phyloP scores from a whole-genome alignment of 2,888 invertebrate genomes.

The Ceramica pisi region DNA sequence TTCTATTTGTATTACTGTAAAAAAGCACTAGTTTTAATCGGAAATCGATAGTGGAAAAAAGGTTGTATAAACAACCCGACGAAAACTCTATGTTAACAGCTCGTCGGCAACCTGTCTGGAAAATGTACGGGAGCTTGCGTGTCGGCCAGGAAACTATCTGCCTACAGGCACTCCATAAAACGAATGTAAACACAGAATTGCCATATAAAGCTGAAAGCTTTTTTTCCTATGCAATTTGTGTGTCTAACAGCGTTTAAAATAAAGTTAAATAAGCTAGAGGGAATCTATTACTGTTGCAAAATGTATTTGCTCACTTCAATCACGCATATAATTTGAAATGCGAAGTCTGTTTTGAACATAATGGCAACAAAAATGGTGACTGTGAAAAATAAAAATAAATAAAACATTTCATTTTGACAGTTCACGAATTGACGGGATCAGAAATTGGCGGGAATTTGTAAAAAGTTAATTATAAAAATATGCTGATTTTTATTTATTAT shows the following conservation, averaged over 20 bases:
- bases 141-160: slow-evolving; percentile 41
- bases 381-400: not conserved
- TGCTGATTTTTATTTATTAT: not conserved
- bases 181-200: slow-evolving; percentile 56
- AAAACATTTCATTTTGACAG: not conserved
- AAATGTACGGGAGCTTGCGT: slow-evolving; percentile 60
- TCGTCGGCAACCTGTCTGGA: slow-evolving; percentile 59
- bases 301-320: not conserved
- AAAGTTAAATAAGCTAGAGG: not conserved
- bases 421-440: too few relatives aligned
- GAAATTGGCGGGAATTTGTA: slow-evolving; percentile 15
- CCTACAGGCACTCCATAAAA: slow-evolving; percentile 46
- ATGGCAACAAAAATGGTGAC: not conserved
- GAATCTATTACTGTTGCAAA: slow-evolving; percentile 6
- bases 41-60: slow-evolving; percentile 51
- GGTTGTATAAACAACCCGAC: slow-evolving; percentile 30
- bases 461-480: not conserved
- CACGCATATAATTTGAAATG: not conserved
- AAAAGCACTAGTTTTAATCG: slow-evolving; percentile 14
- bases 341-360: not conserved
- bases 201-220: slow-evolving; percentile 51
- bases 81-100: slow-evolving; percentile 61
- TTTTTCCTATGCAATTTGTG: slow-evolving; percentile 48
- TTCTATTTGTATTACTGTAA: not conserved
- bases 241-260: slow-evolving; percentile 30